Evolutionary conservation across 2,113 vertebrate species (phyloP).

Genomic region (Prolemur simus): DNA sequence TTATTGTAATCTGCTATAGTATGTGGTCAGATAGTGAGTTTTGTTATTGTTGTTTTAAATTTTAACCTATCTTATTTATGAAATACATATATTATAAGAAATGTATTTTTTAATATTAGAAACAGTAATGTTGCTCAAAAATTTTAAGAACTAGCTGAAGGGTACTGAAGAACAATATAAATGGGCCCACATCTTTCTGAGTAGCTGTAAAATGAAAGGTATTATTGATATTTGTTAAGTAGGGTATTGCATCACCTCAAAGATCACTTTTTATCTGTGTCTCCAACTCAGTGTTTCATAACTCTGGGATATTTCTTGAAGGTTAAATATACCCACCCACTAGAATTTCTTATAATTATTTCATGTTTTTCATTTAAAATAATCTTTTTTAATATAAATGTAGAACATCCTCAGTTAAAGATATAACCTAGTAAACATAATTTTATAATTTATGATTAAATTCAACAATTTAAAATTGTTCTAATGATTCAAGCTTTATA

Average conservation of each 20-base stretch:
- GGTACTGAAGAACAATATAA: background rate
- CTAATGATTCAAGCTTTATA: background rate
- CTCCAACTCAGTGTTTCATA: background rate
- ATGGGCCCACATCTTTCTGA: background rate
- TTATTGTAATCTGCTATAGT: background rate
- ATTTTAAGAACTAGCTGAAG: background rate
- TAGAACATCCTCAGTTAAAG: background rate
- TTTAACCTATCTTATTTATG: background rate
- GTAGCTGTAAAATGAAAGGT: background rate
- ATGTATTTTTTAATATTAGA: background rate
- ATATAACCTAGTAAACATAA: background rate
- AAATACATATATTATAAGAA: background rate
- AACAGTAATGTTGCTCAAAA: background rate
- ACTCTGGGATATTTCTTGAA: background rate
- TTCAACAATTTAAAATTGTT: background rate
- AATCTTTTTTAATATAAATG: background rate
- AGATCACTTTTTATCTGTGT: background rate
- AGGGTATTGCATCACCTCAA: background rate
- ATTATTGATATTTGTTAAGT: background rate
- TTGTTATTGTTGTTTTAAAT: background rate
- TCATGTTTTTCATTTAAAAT: background rate
- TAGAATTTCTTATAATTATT: constrained; percentile 18
- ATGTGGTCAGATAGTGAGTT: background rate
- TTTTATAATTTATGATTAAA: constrained; percentile 25
- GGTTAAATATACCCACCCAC: background rate